Evolutionary conservation across 2,797 vertebrate genomes (phyloP).

Genomic region (Halcyon leucocephala): DNA sequence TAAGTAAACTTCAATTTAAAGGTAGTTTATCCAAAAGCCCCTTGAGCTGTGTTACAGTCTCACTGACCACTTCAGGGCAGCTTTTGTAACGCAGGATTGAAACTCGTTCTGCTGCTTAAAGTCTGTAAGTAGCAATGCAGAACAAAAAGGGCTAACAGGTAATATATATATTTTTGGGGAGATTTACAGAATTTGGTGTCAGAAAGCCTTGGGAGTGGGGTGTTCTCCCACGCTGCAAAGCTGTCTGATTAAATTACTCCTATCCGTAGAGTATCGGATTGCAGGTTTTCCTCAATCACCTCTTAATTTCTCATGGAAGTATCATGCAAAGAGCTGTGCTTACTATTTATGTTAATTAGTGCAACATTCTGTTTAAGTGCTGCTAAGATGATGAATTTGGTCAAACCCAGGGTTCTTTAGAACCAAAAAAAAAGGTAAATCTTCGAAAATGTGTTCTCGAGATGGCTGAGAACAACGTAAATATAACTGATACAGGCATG

Average conservation of each 20-base stretch:
- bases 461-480: neutral
- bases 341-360: neutral
- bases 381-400: neutral
- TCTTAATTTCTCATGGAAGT: neutral
- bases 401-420: neutral
- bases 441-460: neutral
- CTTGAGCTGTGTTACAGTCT: neutral
- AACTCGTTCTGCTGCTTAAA: neutral
- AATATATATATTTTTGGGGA: too few relatives aligned
- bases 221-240: neutral
- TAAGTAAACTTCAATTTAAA: neutral
- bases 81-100: neutral
- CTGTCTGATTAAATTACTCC: neutral
- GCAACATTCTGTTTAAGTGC: neutral
- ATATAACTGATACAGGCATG: neutral
- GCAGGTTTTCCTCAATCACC: neutral
- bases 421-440: neutral
- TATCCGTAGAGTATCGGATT: neutral
- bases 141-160: neutral
- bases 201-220: neutral
- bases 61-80: neutral
- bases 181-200: neutral
- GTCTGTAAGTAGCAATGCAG: neutral
- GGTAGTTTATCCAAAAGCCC: neutral
- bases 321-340: neutral